These are phyloP conservation scores for Hoplodrina blanda DNA, from an alignment of 2,888 invertebrate genomes.

Conservation along the genomic window DNA sequence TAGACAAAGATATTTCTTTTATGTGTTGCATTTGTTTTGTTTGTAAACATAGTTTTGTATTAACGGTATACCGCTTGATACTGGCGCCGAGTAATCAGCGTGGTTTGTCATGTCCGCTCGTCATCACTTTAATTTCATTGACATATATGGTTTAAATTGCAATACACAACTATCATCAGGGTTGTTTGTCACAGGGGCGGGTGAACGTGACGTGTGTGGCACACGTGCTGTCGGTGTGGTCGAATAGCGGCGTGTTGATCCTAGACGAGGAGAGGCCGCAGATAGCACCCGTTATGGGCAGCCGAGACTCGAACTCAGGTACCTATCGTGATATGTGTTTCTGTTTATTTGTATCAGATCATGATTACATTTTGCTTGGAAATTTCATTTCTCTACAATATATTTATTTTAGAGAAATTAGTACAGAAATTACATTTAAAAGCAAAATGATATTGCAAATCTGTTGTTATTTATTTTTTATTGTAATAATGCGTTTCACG, in stretches of 20 bases:
- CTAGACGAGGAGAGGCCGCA: conserved; percentile 92
- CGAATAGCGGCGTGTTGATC: conserved; percentile 87
- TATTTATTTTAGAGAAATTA: no score
- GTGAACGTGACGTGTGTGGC: conserved; percentile 91
- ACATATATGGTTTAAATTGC: conserved; percentile 12
- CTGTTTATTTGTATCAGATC: background rate
- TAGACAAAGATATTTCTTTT: background rate
- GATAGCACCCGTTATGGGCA: conserved; percentile 92
- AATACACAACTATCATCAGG: conserved; percentile 26
- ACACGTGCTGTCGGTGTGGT: conserved; percentile 91
- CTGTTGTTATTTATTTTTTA: no score
- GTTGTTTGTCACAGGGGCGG: conserved; percentile 81
- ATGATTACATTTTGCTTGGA: no score
- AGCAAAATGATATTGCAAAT: no score
- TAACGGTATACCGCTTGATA: conserved; percentile 1
- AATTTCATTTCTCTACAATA: no score
- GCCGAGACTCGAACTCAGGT: conserved; percentile 91
- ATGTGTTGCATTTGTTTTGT: conserved; percentile 14
- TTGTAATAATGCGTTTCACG: background rate
- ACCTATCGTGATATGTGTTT: conserved; percentile 15
- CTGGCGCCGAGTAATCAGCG: conserved; percentile 31
- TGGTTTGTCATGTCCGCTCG: conserved; percentile 27
- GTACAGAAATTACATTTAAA: no score
- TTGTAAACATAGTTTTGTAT: background rate
- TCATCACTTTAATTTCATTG: background rate